These are phyloP conservation scores for Hypercompe scribonia DNA, from an alignment of 2,888 invertebrate species.

Conservation along the genomic window DNA sequence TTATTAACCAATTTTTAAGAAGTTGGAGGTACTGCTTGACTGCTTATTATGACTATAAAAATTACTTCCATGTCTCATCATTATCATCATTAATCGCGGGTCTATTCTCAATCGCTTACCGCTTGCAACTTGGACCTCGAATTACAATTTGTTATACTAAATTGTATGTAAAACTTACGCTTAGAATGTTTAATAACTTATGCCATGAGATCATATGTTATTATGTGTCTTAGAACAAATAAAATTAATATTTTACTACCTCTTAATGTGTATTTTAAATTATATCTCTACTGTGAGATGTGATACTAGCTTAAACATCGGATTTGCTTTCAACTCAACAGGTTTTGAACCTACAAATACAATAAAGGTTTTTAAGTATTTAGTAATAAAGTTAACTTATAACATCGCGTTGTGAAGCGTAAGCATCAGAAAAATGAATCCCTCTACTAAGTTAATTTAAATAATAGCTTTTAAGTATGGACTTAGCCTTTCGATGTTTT, in stretches of 20 bases:
- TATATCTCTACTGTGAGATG: neutral
- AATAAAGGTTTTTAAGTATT: neutral
- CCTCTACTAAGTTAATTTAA: too few relatives aligned
- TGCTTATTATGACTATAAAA: too few relatives aligned
- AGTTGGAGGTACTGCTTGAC: too few relatives aligned
- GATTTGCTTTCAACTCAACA: neutral
- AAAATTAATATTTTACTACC: conserved; percentile 55
- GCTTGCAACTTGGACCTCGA: conserved; percentile 49
- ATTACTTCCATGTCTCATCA: too few relatives aligned
- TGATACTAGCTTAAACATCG: neutral
- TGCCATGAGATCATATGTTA: conserved; percentile 77
- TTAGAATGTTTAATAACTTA: conserved; percentile 83
- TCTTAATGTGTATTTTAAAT: neutral
- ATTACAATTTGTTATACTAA: conserved; percentile 85
- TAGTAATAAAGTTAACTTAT: too few relatives aligned
- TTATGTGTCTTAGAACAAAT: conserved; percentile 76
- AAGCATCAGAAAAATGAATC: too few relatives aligned
- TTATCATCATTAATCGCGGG: too few relatives aligned
- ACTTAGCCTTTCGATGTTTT: too few relatives aligned
- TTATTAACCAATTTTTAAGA: too few relatives aligned
- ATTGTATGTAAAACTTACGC: conserved; percentile 81
- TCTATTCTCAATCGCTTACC: conserved; percentile 29
- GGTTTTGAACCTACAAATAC: neutral
- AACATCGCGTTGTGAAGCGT: too few relatives aligned
- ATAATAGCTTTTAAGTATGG: too few relatives aligned